phyloP scores from a whole-genome alignment of 2,113 vertebrate genomes.

The Rhineura floridana region DNA sequence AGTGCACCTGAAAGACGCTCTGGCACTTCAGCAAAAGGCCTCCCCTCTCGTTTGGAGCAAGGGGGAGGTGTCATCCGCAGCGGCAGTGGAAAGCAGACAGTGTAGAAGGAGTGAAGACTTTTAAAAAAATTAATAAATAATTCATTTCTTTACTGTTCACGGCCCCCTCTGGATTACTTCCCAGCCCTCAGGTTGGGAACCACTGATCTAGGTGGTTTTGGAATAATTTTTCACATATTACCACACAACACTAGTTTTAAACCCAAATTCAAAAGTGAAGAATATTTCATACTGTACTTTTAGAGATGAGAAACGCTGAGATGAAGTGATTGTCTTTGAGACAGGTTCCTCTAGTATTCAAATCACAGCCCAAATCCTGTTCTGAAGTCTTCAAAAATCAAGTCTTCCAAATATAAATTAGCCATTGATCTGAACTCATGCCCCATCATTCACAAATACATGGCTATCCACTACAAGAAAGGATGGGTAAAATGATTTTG shows the following conservation, averaged over 20 bases:
- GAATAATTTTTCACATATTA: background rate
- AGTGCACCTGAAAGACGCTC: no score
- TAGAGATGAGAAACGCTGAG: background rate
- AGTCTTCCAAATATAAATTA: background rate
- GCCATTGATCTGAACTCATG: background rate
- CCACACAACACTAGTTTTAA: background rate
- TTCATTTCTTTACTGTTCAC: no score
- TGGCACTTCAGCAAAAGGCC: no score
- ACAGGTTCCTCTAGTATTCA: background rate
- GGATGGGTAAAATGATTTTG: background rate
- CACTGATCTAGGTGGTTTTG: no score
- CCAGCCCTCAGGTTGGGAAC: no score
- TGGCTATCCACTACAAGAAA: background rate
- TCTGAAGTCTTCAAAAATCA: background rate
- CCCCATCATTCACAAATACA: background rate
- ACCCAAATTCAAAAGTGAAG: background rate
- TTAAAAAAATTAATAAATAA: no score
- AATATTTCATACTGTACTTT: background rate
- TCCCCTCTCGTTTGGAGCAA: no score
- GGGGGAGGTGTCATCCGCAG: no score
- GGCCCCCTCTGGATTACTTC: no score
- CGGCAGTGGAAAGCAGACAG: no score
- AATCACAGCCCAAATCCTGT: background rate
- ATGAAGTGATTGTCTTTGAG: background rate
- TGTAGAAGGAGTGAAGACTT: no score